A percentile compares a stretch with the other conserved stretches of the same genome.
Evolutionary conservation across 2,113 vertebrate genomes (phyloP).

Genomic region (Nannobrachium achirus): DNA sequence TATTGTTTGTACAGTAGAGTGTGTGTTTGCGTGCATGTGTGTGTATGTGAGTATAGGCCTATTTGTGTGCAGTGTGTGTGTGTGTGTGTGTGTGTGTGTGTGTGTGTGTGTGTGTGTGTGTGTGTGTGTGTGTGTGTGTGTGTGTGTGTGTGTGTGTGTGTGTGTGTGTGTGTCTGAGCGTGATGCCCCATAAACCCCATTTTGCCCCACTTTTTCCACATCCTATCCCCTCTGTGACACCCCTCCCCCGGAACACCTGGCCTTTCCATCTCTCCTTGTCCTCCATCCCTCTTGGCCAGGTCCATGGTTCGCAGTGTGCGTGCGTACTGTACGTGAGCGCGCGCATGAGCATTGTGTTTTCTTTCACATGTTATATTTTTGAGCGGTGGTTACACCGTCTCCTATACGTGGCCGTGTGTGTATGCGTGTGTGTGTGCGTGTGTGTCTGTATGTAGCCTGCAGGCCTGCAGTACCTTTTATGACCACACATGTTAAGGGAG

Average conservation of each 20-base stretch:
- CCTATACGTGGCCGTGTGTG: too few relatives aligned
- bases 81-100: slow-evolving; percentile 24
- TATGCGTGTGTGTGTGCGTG: too few relatives aligned
- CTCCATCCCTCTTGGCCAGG: not conserved
- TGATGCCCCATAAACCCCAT: slow-evolving; percentile 30
- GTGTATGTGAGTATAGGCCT: not conserved
- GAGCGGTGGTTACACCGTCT: too few relatives aligned
- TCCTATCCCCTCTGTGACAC: slow-evolving; percentile 8
- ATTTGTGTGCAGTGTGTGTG: not conserved
- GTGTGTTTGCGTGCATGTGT: not conserved
- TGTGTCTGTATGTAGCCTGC: too few relatives aligned
- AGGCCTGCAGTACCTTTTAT: too few relatives aligned
- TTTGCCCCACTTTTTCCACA: slow-evolving; percentile 31
- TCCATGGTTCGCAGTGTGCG: not conserved
- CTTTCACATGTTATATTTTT: too few relatives aligned
- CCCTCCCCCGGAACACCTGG: slow-evolving; percentile 31
- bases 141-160: not conserved
- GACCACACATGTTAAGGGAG: too few relatives aligned
- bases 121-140: not conserved
- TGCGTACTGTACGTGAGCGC: too few relatives aligned
- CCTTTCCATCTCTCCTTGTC: not conserved
- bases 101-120: not conserved
- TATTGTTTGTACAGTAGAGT: slow-evolving; percentile 1
- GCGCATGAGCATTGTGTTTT: too few relatives aligned
- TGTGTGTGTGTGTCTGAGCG: not conserved